Base-by-base conservation (phyloP, 2,797 vertebrate species). In the Halcyon leucocephala region DNA sequence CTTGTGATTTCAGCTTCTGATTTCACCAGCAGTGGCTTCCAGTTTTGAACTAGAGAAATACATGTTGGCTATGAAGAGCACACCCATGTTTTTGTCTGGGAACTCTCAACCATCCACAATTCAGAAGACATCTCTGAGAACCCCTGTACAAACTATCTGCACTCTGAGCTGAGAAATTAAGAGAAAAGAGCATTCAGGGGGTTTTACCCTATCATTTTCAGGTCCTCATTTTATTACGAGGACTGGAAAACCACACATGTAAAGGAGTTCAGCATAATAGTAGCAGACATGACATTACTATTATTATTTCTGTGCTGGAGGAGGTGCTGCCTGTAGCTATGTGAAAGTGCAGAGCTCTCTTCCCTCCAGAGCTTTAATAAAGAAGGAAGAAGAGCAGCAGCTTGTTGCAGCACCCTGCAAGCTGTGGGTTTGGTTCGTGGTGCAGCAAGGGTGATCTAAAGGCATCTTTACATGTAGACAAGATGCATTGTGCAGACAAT, bases 1-100 rank as follows among this genome's bases (percentile, higher is more conserved):
- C 86, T 95, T 96, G 86, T 86, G 70, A 85, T 89, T 96, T 96
- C 88, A 81, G 28, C 65, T 90, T 39, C 70, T 90, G 64, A 86
- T 93, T 96, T 82, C 62, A 49, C 31, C 48, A 91, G 42, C 0
- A 0, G 35, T 18, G 19, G 72, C 74, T 95, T 94, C 86, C 89
- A 83, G 73, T 93, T 96, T 91, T 95, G 57, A 94, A 65, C 33
- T 77, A 69, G 71, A 93, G 58, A 91, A 93, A 92, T 58, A 58
- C 48, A 10, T 21, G 6, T 77, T 80, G 66, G 22, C 41, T 80
- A 7, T n/a, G 58, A 92, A 74, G 17, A 82, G 24, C 66, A 7
- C 0, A 0, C n/a, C 44, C 62, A 79, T 6, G 6, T 28, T 52
- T 86, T 91, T 88, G 26, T 79, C 49, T 64, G 28, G 64, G 57